A percentile compares a stretch with the other conserved stretches of the same genome.
phyloP scores from a whole-genome alignment of 1,140 invertebrate genomes.

The Leptestheria dahalacensis region DNA sequence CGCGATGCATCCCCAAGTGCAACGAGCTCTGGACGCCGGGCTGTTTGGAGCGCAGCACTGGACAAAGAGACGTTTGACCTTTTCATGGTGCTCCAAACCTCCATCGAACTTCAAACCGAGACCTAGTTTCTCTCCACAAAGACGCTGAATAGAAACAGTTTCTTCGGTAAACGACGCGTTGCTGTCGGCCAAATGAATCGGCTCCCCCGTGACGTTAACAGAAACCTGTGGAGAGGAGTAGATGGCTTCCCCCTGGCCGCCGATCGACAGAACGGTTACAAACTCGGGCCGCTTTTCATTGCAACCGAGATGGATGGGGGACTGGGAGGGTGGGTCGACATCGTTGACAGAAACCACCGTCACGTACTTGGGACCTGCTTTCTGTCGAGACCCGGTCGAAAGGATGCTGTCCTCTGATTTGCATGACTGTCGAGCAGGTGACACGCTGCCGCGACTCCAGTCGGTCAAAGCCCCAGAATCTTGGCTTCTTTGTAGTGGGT shows the following conservation, averaged over 20 bases:
- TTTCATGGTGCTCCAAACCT: constrained; percentile 44
- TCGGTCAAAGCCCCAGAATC: constrained; percentile 25
- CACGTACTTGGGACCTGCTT: constrained; percentile 42
- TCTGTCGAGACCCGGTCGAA: background rate
- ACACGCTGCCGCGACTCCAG: constrained; percentile 20
- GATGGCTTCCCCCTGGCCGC: constrained; percentile 17
- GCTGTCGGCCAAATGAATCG: background rate
- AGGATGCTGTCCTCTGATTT: background rate
- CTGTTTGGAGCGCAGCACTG: constrained; percentile 77
- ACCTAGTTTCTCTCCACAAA: constrained; percentile 74
- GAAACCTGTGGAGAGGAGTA: background rate
- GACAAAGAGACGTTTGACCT: constrained; percentile 55
- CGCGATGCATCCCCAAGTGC: constrained; percentile 58
- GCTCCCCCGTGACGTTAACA: background rate
- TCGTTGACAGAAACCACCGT: constrained; percentile 49
- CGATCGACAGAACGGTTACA: constrained; percentile 34
- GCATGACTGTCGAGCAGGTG: constrained; percentile 17
- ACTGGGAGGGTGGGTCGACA: background rate
- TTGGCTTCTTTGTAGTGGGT: constrained; percentile 21
- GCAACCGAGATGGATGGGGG: background rate
- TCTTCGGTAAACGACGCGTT: constrained; percentile 26
- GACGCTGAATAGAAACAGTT: constrained; percentile 56
- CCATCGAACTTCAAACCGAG: constrained; percentile 85
- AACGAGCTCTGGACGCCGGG: constrained; percentile 59
- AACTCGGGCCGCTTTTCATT: constrained; percentile 22